Base-by-base conservation (phyloP, 2,888 invertebrate genomes). In the Hydroisotoma schaefferi region DNA sequence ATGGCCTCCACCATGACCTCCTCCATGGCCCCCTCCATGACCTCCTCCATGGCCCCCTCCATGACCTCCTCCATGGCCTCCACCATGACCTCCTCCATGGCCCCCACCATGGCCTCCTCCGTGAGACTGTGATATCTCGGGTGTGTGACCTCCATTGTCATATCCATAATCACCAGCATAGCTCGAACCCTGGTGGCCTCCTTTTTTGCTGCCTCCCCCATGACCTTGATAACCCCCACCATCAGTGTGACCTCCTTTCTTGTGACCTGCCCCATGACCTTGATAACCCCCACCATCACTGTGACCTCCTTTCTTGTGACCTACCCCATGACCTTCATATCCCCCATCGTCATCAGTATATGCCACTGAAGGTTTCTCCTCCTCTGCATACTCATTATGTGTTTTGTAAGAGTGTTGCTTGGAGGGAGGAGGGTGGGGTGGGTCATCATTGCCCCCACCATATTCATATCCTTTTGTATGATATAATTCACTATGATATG, bases 381-480 rank as follows among this genome's bases (percentile, higher is more conserved):
- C n/a, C n/a, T n/a, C n/a, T n/a, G n/a, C n/a, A n/a, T n/a, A n/a
- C n/a, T n/a, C n/a, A n/a, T n/a, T n/a, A n/a, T n/a, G n/a, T n/a
- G n/a, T n/a, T n/a, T n/a, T n/a, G n/a, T n/a, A n/a, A n/a, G n/a
- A n/a, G n/a, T n/a, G n/a, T n/a, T n/a, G n/a, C n/a, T n/a, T n/a
- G n/a, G n/a, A n/a, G n/a, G n/a, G n/a, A n/a, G n/a, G n/a, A n/a
- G n/a, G n/a, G n/a, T n/a, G n/a, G n/a, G n/a, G n/a, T n/a, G n/a
- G n/a, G n/a, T n/a, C n/a, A n/a, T n/a, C n/a, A n/a, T n/a, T n/a
- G n/a, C n/a, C n/a, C n/a, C n/a, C n/a, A n/a, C n/a, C n/a, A n/a
- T n/a, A n/a, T n/a, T n/a, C n/a, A 38, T 52, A 27, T 2, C 52
- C 52, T 37, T 52, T 52, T 18, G 52, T 37, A 22, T n/a, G 18